Base-by-base conservation (phyloP, 2,797 vertebrate genomes). In the Arctocebus calabarensis region DNA sequence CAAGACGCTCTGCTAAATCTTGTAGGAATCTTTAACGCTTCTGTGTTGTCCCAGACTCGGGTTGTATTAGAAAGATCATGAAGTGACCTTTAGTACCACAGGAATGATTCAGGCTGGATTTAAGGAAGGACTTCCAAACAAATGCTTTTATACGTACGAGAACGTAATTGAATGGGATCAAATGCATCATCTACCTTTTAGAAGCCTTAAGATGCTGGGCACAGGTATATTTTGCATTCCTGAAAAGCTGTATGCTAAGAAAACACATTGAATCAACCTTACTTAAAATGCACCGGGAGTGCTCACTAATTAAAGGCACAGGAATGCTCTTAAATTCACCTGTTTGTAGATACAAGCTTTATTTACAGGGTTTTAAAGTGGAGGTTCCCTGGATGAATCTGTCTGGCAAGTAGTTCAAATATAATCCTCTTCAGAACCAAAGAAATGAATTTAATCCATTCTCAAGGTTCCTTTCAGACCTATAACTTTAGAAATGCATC, bases 301-400 rank as follows among this genome's bases (percentile, higher is more conserved):
- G 14, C 61, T 81, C 62, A 14, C 11, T 78, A 20, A 78, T 90
- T 89, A 84, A 87, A 90, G 48, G 48, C 29, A 32, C 0, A 0
- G 29, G 52, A 29, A 73, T 73, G 85, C 59, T 85, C 85, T 96
- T 62, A 95, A 68, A 77, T 73, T 83, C 83, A 73, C 59, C 85
- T 93, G 74, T 94, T 90, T 92, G 75, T 91, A 96, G 97, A 92
- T 73, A 84, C 64, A 84, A 84, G 55, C 70, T 91, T 93, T 93
- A 66, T 94, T 84, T 88, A 94, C 37, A 91, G 68, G 37, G 52
- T 88, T 91, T 88, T 82, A 91, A 93, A 88, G 71, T 3, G 11
- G 14, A n/a, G 12, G 2, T 90, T 94, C 43, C 66, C 40, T 86
- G 55, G 4, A 45, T 40, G 17, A 75, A 52, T 43, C 37, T 91